Conservation (phyloP, 2,797 vertebrate genomes). For the Cossypha heuglini region DNA sequence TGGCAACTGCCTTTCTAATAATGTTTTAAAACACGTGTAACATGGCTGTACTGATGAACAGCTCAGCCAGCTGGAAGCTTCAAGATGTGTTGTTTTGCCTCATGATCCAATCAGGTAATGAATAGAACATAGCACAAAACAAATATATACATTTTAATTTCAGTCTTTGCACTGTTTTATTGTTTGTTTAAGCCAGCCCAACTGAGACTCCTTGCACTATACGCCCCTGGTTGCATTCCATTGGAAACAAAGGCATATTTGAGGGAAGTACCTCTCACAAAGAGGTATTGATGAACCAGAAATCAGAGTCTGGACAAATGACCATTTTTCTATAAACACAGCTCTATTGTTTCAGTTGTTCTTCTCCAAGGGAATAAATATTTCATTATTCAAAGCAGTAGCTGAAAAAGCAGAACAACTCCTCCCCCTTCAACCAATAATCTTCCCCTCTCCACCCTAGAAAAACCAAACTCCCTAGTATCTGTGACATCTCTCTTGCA, state of each 20-base stretch:
- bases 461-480: neutral
- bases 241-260: constrained; percentile 76
- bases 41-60: neutral
- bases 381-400: constrained; percentile 71
- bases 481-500: neutral
- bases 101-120: constrained; percentile 58
- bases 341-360: constrained; percentile 74
- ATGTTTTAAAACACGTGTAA: neutral
- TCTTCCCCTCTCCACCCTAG: neutral
- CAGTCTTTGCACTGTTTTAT: constrained; percentile 59
- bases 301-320: constrained; percentile 75
- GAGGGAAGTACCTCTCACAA: constrained; percentile 75
- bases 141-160: constrained; percentile 64
- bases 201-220: constrained; percentile 68
- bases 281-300: constrained; percentile 78
- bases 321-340: constrained; percentile 75
- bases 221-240: constrained; percentile 76
- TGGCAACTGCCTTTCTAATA: neutral
- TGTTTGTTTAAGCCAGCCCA: constrained; percentile 66
- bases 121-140: constrained; percentile 55
- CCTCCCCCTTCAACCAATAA: constrained; percentile 8
- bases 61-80: neutral
- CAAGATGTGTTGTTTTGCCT: neutral
- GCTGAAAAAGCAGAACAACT: constrained; percentile 45
- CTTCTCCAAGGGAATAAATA: constrained; percentile 69